A percentile compares a stretch with the other conserved stretches of the same genome.
Evolutionary conservation across 2,113 vertebrate genomes (phyloP).

Genomic region (Nycticebus coucang): DNA sequence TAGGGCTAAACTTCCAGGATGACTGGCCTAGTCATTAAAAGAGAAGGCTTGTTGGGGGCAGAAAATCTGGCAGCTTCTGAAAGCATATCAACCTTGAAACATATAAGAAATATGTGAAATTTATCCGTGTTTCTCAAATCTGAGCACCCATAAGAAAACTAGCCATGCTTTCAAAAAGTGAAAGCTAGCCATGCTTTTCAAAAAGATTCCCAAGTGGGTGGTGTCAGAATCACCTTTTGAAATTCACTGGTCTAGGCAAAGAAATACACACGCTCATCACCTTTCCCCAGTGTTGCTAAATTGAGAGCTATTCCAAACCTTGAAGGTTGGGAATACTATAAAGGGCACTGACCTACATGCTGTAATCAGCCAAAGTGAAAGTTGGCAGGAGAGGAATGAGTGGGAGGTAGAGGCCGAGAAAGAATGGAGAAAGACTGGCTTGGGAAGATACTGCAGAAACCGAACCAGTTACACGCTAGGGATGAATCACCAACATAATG

Average conservation of each 20-base stretch:
- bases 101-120: neutral
- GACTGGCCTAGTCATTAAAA: neutral
- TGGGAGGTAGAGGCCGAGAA: neutral
- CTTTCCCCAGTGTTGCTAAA: neutral
- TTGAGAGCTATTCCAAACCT: neutral
- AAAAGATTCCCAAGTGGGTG: neutral
- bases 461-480: neutral
- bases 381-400: neutral
- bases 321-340: neutral
- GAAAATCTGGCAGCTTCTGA: neutral
- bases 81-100: neutral
- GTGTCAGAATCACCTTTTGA: neutral
- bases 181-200: neutral
- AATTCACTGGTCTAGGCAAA: neutral
- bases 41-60: neutral
- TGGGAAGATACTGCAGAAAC: neutral
- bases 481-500: neutral
- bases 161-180: neutral
- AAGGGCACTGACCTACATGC: neutral
- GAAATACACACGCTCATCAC: neutral
- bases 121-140: neutral
- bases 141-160: neutral
- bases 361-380: neutral
- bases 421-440: neutral
- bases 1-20: neutral